These are phyloP conservation scores for Calyptommatus sinebrachiatus DNA, from an alignment of 2,113 vertebrate genomes.

Conservation along the genomic window DNA sequence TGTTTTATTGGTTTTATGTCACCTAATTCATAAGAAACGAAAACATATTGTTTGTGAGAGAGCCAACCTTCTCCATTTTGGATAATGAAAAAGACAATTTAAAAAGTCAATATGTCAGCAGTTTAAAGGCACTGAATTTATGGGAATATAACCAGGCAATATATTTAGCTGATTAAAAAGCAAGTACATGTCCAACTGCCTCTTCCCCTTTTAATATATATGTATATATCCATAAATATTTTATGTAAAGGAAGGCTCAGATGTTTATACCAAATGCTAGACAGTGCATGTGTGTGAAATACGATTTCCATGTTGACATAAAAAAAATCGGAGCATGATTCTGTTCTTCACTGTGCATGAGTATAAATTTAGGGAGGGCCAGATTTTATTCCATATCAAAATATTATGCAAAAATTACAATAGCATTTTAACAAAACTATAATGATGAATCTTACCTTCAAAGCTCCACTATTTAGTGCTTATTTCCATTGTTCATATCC, in stretches of 20 bases:
- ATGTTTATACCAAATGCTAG: neutral
- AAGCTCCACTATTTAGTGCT: too few species aligned
- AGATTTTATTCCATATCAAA: neutral
- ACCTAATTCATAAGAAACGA: conserved; percentile 10
- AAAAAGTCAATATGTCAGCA: neutral
- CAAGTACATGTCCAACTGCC: neutral
- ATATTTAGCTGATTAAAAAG: conserved; percentile 24
- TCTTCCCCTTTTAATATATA: neutral
- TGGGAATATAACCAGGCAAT: neutral
- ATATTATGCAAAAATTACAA: neutral
- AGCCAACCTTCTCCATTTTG: conserved; percentile 11
- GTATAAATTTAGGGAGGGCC: neutral
- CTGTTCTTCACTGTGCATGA: neutral
- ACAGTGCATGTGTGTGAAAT: neutral
- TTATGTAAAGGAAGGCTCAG: neutral
- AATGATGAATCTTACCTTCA: too few species aligned
- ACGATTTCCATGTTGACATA: neutral
- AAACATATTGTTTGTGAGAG: conserved; percentile 18
- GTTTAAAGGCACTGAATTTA: conserved; percentile 14
- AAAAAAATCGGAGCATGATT: neutral
- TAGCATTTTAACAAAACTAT: neutral
- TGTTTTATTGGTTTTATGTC: conserved; percentile 20
- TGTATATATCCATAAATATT: neutral
- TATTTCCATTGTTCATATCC: too few species aligned
- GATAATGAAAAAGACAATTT: conserved; percentile 23